These are phyloP conservation scores for Drosophila pseudoobscura DNA, from an alignment of 1,140 invertebrate species.

Conservation along the genomic window DNA sequence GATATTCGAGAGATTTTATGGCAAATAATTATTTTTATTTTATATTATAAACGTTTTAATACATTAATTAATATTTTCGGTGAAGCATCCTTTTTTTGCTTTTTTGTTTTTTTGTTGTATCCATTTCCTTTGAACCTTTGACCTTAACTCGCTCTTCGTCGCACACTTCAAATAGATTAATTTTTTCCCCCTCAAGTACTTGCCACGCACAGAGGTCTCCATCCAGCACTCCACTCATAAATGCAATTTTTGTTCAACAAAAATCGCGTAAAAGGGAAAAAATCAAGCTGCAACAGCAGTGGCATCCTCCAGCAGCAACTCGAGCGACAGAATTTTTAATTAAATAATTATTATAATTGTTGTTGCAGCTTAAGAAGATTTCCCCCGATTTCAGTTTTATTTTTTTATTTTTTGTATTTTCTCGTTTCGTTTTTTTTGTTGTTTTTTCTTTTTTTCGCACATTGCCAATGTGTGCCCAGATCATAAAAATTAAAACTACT, in stretches of 20 bases:
- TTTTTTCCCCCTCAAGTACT: slow-evolving; percentile 45
- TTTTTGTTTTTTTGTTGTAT: neutral
- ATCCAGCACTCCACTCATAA: slow-evolving; percentile 36
- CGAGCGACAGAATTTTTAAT: slow-evolving; percentile 68
- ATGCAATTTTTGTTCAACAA: slow-evolving; percentile 63
- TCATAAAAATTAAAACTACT: slow-evolving; percentile 31
- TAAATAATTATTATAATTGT: slow-evolving; percentile 79
- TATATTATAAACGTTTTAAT: too few relatives aligned
- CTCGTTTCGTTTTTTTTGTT: neutral
- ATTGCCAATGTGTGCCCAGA: slow-evolving; percentile 21
- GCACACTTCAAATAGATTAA: slow-evolving; percentile 68
- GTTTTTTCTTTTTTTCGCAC: slow-evolving; percentile 23
- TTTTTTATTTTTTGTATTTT: slow-evolving; percentile 38
- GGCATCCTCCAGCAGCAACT: slow-evolving; percentile 14
- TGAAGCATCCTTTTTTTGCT: too few relatives aligned
- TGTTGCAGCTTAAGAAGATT: slow-evolving; percentile 73
- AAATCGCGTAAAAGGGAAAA: slow-evolving; percentile 26
- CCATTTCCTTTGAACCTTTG: slow-evolving; percentile 11
- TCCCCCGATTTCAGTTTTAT: slow-evolving; percentile 38
- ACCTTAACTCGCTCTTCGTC: neutral
- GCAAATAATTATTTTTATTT: too few relatives aligned
- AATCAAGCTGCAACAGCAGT: slow-evolving; percentile 31
- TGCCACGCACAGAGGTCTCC: neutral
- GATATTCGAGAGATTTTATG: too few relatives aligned
- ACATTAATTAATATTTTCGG: too few relatives aligned